These are phyloP conservation scores for Stomatorhinus ivindoensis DNA, from an alignment of 2,113 vertebrate genomes.

Conservation along the genomic window DNA sequence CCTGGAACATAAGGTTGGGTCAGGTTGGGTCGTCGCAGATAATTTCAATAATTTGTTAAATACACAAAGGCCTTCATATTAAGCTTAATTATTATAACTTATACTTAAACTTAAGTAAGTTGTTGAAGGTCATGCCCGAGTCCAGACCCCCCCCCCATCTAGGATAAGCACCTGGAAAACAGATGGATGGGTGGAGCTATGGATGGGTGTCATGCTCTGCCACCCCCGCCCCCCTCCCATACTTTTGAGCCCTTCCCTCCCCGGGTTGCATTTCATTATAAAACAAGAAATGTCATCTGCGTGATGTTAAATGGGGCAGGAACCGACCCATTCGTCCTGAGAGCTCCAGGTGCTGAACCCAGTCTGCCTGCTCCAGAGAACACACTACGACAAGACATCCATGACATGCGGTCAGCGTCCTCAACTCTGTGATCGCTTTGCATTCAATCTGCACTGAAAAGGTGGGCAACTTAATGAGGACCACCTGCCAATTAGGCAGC, in stretches of 20 bases:
- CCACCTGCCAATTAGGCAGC: not conserved
- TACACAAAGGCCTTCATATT: not conserved
- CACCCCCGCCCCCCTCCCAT: not conserved
- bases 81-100: not conserved
- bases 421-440: not conserved
- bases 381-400: not conserved
- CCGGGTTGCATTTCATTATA: conserved; percentile 29
- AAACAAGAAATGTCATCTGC: conserved; percentile 17
- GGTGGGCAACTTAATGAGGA: not conserved
- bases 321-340: not conserved
- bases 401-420: not conserved
- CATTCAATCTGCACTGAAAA: not conserved
- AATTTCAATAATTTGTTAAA: not conserved
- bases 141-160: not conserved
- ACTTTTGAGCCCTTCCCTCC: conserved; percentile 9
- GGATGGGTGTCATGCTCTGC: too few relatives aligned
- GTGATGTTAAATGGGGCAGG: conserved; percentile 17
- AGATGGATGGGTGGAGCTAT: too few relatives aligned
- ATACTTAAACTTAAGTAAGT: not conserved
- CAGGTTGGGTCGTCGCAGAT: not conserved
- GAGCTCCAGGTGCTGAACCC: not conserved
- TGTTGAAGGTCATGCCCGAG: not conserved
- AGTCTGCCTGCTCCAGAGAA: not conserved
- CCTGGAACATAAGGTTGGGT: not conserved
- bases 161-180: too few relatives aligned